Evolutionary conservation across 1,140 invertebrate genomes (phyloP), one percentile per base, ranked within the genome.

Genomic region (Drosophila nikananu): DNA sequence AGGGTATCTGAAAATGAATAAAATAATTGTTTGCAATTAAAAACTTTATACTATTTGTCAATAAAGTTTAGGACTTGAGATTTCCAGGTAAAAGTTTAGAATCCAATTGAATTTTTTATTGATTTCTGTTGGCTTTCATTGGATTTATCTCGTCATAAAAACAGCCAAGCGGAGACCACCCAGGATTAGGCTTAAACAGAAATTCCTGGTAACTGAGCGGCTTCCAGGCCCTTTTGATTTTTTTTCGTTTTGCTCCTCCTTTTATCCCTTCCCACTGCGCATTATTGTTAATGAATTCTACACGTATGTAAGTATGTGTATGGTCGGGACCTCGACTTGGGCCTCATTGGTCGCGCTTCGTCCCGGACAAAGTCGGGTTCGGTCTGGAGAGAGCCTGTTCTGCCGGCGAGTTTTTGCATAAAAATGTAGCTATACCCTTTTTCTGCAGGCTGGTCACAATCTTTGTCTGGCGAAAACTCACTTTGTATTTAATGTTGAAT

Each of bases 261-360:
- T n/a, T 35, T 21, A 42, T 25, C 41, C 68, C 57, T 39, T 27
- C 42, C 63, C 35, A 46, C 76, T 79, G 75, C 64, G 73, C 81
- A 75, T 89, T 87, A 87, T 87, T 83, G 84, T 81, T 87, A 87
- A 87, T 87, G 84, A 87, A 87, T 89, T 87, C 84, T 89, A 76
- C 84, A 90, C 70, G 81, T 86, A 58, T 62, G 17, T 66, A 25
- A 2, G 3, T 25, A 32, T 32, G 74, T 51, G 75, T 52, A 72
- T 58, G 58, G 49, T 21, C 44, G 39, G 49, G 60, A 27, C 41
- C 44, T 58, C 52, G 42, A 27, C 39, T 35, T 32, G 66, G 48
- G 46, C n/a, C 49, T 23, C 64, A 79, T 79, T 55, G 68, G 64
- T 80, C 72, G 51, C 80, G 66, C 48, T 73, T 23, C 54, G 17